Evolutionary conservation across 2,888 invertebrate species (phyloP).

Genomic region (Antitype chi): DNA sequence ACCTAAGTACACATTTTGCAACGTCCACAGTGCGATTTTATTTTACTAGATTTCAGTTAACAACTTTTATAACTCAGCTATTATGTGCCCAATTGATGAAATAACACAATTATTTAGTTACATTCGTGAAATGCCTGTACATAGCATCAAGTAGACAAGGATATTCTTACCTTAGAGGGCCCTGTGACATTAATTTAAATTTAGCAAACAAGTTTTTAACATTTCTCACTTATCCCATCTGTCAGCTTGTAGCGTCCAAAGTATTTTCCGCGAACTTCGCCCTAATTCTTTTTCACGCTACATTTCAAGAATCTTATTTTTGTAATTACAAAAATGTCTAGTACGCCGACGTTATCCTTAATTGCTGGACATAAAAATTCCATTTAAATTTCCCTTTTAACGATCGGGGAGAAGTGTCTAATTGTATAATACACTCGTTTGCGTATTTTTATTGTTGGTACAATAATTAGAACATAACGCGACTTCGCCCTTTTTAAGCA

Average conservation of each 20-base stretch:
- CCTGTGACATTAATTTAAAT: conserved; percentile 69
- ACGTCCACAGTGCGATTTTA: conserved; percentile 41
- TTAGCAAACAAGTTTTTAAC: conserved; percentile 74
- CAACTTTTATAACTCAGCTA: neutral
- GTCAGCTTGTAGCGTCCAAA: conserved; percentile 81
- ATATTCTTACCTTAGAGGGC: conserved; percentile 53
- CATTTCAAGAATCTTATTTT: conserved; percentile 91
- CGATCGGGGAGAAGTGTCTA: conserved; percentile 90
- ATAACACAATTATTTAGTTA: neutral
- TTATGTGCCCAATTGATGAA: neutral
- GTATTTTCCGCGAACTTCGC: conserved; percentile 86
- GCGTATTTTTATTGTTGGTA: conserved; percentile 90
- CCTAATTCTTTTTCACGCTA: conserved; percentile 91
- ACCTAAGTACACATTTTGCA: conserved; percentile 60
- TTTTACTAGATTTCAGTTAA: conserved; percentile 30
- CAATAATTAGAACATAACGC: conserved; percentile 90
- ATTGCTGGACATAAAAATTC: conserved; percentile 91
- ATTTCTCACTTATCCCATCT: conserved; percentile 82
- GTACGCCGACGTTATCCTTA: conserved; percentile 90
- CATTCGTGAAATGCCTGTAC: neutral
- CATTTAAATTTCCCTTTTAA: conserved; percentile 91
- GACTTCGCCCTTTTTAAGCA: conserved; percentile 85
- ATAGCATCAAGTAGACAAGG: conserved; percentile 36
- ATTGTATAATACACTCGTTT: conserved; percentile 91
- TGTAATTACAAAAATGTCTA: conserved; percentile 91